Evolutionary conservation across 2,113 vertebrate species (phyloP), one percentile per base, ranked within the genome.

Genomic region (Microtus montanus): DNA sequence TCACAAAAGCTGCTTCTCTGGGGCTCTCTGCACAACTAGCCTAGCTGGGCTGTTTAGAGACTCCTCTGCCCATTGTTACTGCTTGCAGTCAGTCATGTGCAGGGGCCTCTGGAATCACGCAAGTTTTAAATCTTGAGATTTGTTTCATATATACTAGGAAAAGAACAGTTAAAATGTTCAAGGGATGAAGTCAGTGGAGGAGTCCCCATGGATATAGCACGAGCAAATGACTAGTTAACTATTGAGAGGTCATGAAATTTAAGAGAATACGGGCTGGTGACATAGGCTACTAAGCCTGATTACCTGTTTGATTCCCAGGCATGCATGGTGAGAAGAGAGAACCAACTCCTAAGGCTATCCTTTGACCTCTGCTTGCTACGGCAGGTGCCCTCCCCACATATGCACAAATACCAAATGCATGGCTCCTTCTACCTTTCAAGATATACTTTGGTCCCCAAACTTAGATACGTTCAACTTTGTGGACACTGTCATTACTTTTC

Each of bases 381-480:
- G 38, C 61, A 30, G 63, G 58, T 28, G 33, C 8, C 58, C 28
- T 64, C 28, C 38, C 30, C 41, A 68, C 4, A 66, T 19, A 66
- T 11, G 47, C 80, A 64, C 30, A 47, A 9, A 82, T 61, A 41
- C 22, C 38, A 79, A 78, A 84, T 61, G 35, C 20, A 19, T 41
- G 68, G 14, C 17, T 22, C 0, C 20, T 24, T 15, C 47, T 79
- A 52, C 54, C 28, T 79, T 89, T 22, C 79, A 94, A 92, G 44
- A 66, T 77, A 52, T 49, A 54, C 28, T 94, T 95, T 92, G 88
- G 22, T 28, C 20, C 84, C 30, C 73, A 96, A 96, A 78, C 41
- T 94, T 70, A 93, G 88, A 92, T 5, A 91, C 7, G 7, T 78
- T 94, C 41, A 89, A 58, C 63, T 91, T 92, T 84, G 68, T 74